Conservation (phyloP, 2,888 invertebrate species). For the Brachyptera putata region DNA sequence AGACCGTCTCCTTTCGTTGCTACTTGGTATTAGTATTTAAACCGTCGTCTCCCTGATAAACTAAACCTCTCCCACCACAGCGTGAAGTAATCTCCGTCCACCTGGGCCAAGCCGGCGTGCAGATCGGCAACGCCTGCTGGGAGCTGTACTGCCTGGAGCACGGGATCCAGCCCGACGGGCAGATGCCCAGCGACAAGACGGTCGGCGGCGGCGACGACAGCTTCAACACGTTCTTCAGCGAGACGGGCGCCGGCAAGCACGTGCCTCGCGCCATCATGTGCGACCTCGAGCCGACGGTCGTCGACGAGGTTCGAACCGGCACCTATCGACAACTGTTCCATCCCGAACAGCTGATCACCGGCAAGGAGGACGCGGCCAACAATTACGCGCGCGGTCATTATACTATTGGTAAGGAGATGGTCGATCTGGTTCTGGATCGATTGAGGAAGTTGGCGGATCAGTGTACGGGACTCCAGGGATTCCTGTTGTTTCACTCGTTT, state of each 20-base stretch:
- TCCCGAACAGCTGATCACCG: slow-evolving; percentile 94
- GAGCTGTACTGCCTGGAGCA: slow-evolving; percentile 84
- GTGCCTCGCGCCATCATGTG: slow-evolving; percentile 93
- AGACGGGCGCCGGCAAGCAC: slow-evolving; percentile 94
- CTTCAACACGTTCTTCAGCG: slow-evolving; percentile 92
- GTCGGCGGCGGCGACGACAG: slow-evolving; percentile 89
- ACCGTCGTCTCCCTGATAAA: too few relatives aligned
- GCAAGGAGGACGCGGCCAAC: slow-evolving; percentile 96
- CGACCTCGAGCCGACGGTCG: slow-evolving; percentile 94
- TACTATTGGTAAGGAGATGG: slow-evolving; percentile 93
- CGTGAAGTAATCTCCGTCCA: slow-evolving; percentile 76
- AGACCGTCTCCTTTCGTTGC: too few relatives aligned
- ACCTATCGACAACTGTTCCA: slow-evolving; percentile 95
- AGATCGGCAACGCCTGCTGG: slow-evolving; percentile 89
- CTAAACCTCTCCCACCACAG: slow-evolving; percentile 42
- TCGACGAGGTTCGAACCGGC: slow-evolving; percentile 65
- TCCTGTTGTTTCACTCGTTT: slow-evolving; percentile 61
- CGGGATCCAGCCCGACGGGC: slow-evolving; percentile 89
- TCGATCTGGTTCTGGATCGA: slow-evolving; percentile 83
- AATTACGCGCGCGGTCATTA: slow-evolving; percentile 98
- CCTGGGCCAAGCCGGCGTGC: slow-evolving; percentile 80
- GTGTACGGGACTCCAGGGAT: slow-evolving; percentile 73
- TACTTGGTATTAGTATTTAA: too few relatives aligned
- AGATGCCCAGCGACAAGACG: slow-evolving; percentile 91
- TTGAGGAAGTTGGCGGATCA: slow-evolving; percentile 84